These are phyloP conservation scores for Bombus fervidus DNA, from an alignment of 1,140 invertebrate genomes.

Conservation along the genomic window DNA sequence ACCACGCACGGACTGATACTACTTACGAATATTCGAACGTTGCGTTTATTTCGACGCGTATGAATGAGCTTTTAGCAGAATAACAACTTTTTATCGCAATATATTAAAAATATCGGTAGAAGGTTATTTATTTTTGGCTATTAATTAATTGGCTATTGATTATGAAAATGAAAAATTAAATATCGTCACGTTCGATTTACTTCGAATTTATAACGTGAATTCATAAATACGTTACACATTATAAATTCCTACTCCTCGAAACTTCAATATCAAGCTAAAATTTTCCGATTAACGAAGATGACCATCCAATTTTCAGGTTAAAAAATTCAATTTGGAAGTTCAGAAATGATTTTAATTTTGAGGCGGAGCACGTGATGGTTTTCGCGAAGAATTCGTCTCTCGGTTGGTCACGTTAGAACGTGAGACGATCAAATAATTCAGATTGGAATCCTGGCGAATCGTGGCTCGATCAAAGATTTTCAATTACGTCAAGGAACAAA, in stretches of 20 bases:
- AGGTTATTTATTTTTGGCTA: too few relatives aligned
- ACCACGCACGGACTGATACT: background rate
- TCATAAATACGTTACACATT: too few relatives aligned
- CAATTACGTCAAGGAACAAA: constrained; percentile 40
- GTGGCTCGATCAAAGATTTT: constrained; percentile 33
- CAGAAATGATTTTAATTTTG: background rate
- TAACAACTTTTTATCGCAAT: background rate
- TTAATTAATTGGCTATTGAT: too few relatives aligned
- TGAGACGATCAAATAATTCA: background rate
- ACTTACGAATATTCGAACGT: background rate
- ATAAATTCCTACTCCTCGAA: too few relatives aligned
- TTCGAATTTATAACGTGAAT: too few relatives aligned
- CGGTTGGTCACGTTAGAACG: background rate
- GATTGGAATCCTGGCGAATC: constrained; percentile 10
- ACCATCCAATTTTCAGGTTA: background rate
- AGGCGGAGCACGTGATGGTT: background rate
- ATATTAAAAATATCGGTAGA: background rate
- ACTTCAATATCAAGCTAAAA: background rate
- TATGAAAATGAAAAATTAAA: too few relatives aligned
- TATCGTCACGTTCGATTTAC: too few relatives aligned
- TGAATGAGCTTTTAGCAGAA: background rate
- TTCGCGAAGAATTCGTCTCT: background rate
- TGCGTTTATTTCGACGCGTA: too few relatives aligned
- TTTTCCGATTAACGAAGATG: background rate
- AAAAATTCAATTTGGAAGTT: background rate